Conservation (phyloP, 2,888 invertebrate genomes). For the Papilio elwesi region DNA sequence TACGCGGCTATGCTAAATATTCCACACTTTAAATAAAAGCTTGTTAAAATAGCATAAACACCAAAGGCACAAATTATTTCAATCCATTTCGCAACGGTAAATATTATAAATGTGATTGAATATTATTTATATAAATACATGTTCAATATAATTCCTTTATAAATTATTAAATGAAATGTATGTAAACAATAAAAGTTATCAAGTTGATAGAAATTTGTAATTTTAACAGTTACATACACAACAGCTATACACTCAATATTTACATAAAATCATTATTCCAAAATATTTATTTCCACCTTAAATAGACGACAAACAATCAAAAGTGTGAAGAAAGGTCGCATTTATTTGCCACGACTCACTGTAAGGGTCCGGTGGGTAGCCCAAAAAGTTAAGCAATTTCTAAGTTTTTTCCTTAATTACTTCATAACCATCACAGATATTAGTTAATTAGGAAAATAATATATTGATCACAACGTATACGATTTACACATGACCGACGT, state of each 20-base stretch:
- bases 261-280: slow-evolving; percentile 74
- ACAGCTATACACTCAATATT: slow-evolving; percentile 62
- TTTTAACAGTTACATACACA: slow-evolving; percentile 73
- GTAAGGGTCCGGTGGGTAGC: slow-evolving; percentile 70
- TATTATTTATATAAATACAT: slow-evolving; percentile 22
- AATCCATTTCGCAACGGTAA: background rate
- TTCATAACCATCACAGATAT: slow-evolving; percentile 78
- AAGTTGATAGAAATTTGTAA: slow-evolving; percentile 65
- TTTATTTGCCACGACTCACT: slow-evolving; percentile 48
- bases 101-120: slow-evolving; percentile 7
- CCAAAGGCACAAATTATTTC: background rate
- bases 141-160: slow-evolving; percentile 12
- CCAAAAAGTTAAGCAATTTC: slow-evolving; percentile 59
- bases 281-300: slow-evolving; percentile 67
- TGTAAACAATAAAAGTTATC: slow-evolving; percentile 42
- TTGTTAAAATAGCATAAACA: background rate
- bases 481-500: slow-evolving; percentile 59
- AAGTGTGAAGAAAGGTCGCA: slow-evolving; percentile 55
- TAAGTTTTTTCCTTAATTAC: slow-evolving; percentile 63
- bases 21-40: background rate
- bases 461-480: slow-evolving; percentile 66
- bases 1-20: background rate
- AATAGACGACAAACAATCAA: slow-evolving; percentile 51
- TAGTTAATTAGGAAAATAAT: slow-evolving; percentile 75
- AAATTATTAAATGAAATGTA: slow-evolving; percentile 33